Evolutionary conservation across 2,888 invertebrate genomes (phyloP).

Genomic region (Acanthosepion lycidas): DNA sequence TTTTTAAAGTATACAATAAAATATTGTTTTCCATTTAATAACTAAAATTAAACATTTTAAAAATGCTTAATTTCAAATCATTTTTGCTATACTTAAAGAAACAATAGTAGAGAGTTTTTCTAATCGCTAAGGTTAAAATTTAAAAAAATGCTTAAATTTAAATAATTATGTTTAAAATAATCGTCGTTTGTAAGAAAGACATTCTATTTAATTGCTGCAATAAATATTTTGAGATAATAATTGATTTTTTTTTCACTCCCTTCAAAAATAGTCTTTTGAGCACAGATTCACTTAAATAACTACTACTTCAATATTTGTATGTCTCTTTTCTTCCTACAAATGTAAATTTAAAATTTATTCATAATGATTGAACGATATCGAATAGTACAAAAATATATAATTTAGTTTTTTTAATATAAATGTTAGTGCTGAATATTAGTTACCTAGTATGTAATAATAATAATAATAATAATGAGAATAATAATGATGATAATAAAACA

Average conservation of each 20-base stretch:
- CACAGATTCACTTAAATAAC: background rate
- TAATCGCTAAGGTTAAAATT: background rate
- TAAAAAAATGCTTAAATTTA: background rate
- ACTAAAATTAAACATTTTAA: too few relatives aligned
- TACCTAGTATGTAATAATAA: background rate
- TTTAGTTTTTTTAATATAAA: background rate
- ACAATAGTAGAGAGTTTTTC: background rate
- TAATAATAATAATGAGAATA: background rate
- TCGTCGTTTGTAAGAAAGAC: background rate
- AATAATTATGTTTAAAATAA: background rate
- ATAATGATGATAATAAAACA: background rate
- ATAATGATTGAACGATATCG: slow-evolving; percentile 9
- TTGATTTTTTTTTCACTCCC: background rate
- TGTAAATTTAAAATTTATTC: background rate
- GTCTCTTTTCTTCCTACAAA: background rate
- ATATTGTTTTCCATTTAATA: too few relatives aligned
- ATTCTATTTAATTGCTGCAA: background rate
- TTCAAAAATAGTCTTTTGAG: background rate
- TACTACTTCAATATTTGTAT: background rate
- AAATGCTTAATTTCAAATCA: too few relatives aligned
- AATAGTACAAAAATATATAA: slow-evolving; percentile 6
- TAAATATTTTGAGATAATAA: background rate
- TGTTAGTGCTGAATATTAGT: background rate
- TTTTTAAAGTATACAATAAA: too few relatives aligned
- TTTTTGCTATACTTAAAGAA: background rate